Conservation (phyloP, 1,140 invertebrate genomes). For the Drosophila kepulauana region DNA sequence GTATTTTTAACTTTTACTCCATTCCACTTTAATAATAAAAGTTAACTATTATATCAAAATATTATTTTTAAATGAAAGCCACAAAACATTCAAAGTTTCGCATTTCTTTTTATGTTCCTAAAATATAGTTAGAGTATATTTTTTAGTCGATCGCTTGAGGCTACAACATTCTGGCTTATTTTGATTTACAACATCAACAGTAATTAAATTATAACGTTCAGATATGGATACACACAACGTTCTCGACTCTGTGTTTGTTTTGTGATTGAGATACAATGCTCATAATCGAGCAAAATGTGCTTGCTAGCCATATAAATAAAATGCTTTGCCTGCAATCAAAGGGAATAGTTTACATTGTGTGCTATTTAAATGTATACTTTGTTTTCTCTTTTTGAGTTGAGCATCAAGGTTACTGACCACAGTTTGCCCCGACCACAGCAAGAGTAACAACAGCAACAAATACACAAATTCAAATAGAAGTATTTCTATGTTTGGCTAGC, state of each 20-base stretch:
- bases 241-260: not conserved
- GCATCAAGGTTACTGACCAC: constrained; percentile 24
- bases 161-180: no score
- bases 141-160: not conserved
- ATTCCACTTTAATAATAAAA: no score
- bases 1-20: no score
- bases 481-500: not conserved
- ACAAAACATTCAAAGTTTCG: no score
- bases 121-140: not conserved
- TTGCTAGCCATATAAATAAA: not conserved
- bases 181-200: not conserved
- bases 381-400: not conserved
- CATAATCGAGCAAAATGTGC: not conserved
- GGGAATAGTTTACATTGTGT: constrained; percentile 16
- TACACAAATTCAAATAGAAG: not conserved
- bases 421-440: constrained; percentile 3
- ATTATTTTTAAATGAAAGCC: no score
- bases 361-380: constrained; percentile 9
- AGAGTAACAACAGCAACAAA: not conserved
- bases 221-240: no score
- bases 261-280: not conserved
- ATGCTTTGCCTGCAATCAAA: constrained; percentile 17
- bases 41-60: no score
- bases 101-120: no score
- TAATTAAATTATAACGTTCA: not conserved